phyloP scores from a whole-genome alignment of 2,113 vertebrate species.

The Ceratotherium simum region DNA sequence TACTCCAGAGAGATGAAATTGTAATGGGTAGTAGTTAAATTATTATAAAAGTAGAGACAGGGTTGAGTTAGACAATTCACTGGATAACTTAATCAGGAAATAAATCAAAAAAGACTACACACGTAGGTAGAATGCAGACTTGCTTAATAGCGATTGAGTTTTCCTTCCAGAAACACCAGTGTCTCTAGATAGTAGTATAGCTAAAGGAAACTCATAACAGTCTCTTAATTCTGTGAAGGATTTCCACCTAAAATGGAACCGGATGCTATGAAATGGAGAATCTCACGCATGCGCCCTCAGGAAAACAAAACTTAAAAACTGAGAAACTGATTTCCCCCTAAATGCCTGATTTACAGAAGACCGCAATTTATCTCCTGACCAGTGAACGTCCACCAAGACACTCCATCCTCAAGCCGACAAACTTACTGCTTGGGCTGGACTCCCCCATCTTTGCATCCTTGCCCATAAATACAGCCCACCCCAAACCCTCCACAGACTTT shows the following conservation, averaged over 20 bases:
- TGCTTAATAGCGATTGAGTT: not conserved
- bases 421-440: not conserved
- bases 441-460: not conserved
- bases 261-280: not conserved
- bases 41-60: not conserved
- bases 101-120: not conserved
- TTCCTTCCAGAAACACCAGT: not conserved
- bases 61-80: not conserved
- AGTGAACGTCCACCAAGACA: not conserved
- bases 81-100: not conserved
- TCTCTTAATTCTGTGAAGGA: not conserved
- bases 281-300: not conserved
- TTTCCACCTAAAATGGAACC: not conserved
- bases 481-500: not conserved
- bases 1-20: slow-evolving; percentile 7
- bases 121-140: not conserved
- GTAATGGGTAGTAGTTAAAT: not conserved
- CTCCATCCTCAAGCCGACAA: not conserved
- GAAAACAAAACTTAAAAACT: not conserved
- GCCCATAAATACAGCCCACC: not conserved
- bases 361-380: not conserved
- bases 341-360: not conserved
- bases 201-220: not conserved
- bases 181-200: not conserved
- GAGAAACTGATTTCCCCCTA: not conserved